Conservation (phyloP, 1,140 invertebrate genomes). For the Neuroterus valhalla region DNA sequence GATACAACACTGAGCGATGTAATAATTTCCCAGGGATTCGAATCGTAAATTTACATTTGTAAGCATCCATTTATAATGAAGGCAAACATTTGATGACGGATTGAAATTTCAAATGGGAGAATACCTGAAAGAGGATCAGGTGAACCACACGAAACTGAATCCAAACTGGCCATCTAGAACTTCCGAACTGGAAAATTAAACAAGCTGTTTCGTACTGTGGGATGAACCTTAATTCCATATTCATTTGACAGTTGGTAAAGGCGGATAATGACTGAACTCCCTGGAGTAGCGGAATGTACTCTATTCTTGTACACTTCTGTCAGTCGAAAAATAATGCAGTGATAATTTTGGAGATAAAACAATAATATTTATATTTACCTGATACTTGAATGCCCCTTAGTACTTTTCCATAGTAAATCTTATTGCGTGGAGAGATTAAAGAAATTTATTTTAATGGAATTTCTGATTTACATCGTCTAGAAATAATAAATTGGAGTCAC, state of each 20-base stretch:
- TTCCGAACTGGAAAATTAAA: not conserved
- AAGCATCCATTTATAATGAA: not conserved
- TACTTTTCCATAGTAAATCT: not conserved
- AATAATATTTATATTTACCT: too few species aligned
- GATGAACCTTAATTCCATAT: not conserved
- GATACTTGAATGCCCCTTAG: too few species aligned
- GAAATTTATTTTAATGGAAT: constrained; percentile 19
- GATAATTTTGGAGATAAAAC: too few species aligned
- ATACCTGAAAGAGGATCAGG: constrained; percentile 2
- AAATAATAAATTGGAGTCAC: constrained; percentile 16
- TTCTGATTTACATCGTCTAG: constrained; percentile 9
- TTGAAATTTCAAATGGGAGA: constrained; percentile 1
- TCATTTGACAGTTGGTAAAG: not conserved
- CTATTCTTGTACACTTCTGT: too few species aligned
- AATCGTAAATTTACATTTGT: too few species aligned
- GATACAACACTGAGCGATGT: not conserved
- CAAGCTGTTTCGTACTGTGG: not conserved
- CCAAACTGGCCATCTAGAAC: not conserved
- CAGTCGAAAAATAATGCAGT: too few species aligned
- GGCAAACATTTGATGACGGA: not conserved
- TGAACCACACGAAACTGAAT: constrained; percentile 21
- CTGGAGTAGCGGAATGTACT: too few species aligned
- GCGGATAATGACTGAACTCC: not conserved
- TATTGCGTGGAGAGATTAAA: not conserved
- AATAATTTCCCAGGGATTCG: not conserved